These are phyloP conservation scores for Eremobia ochroleuca DNA, from an alignment of 2,888 invertebrate species.

Conservation along the genomic window DNA sequence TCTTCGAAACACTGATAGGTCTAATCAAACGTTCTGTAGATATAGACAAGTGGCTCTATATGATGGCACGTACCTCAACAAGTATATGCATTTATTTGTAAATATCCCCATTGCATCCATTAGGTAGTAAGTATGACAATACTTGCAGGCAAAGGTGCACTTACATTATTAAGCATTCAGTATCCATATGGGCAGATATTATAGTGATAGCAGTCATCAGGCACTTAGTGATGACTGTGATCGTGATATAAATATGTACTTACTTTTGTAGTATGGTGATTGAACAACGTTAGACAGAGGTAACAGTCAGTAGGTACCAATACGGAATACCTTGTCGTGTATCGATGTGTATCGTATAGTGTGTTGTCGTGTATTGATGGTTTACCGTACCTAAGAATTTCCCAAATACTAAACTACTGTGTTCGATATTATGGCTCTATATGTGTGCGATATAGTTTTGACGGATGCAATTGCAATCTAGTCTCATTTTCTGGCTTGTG, in stretches of 20 bases:
- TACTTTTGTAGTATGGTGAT: background rate
- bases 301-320: background rate
- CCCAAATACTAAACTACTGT: background rate
- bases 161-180: background rate
- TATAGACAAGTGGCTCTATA: background rate
- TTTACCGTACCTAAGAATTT: background rate
- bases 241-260: background rate
- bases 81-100: constrained; percentile 15
- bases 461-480: background rate
- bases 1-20: constrained; percentile 23
- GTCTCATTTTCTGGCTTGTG: background rate
- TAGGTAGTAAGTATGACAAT: background rate
- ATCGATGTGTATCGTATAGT: background rate
- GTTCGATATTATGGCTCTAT: background rate
- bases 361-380: background rate
- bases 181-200: background rate
- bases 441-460: background rate
- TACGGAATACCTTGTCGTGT: constrained; percentile 5
- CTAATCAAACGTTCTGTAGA: constrained; percentile 21
- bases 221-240: background rate
- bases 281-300: constrained; percentile 1
- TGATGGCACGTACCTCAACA: constrained; percentile 6
- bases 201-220: background rate
- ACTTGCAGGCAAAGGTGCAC: background rate
- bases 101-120: constrained; percentile 24